Percentiles rank a stretch among this genome's conserved stretches.
Evolutionary conservation across 2,113 vertebrate species (phyloP).

Genomic region (Syrmaticus mikado): DNA sequence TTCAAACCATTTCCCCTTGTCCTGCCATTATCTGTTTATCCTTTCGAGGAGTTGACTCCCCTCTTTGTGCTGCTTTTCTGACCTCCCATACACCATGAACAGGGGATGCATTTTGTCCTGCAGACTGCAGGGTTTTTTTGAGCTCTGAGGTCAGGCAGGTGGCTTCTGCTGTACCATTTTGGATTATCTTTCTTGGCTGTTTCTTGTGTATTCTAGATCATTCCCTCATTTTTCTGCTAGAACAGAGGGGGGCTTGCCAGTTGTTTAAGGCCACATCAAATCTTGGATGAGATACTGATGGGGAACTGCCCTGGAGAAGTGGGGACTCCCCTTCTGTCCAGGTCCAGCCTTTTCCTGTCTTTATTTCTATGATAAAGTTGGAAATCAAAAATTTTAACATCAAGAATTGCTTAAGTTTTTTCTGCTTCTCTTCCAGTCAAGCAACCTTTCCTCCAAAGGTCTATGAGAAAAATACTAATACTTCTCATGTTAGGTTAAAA

Average conservation of each 20-base stretch:
- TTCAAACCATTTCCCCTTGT: too few relatives aligned
- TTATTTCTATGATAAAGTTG: neutral
- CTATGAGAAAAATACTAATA: neutral
- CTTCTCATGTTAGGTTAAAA: neutral
- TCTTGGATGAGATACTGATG: neutral
- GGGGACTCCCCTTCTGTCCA: neutral
- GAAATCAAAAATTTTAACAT: neutral
- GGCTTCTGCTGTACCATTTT: rapidly evolving
- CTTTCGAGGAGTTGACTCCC: too few relatives aligned
- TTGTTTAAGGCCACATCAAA: neutral
- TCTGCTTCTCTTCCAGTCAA: neutral
- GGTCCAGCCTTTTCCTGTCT: neutral
- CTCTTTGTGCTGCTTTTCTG: neutral
- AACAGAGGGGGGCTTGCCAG: neutral
- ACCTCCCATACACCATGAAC: neutral
- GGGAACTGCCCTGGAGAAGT: neutral
- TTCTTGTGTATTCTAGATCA: neutral
- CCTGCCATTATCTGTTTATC: too few relatives aligned
- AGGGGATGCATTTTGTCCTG: neutral
- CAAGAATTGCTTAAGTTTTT: neutral
- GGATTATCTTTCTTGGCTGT: neutral
- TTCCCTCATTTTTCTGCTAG: neutral
- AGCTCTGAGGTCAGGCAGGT: neutral
- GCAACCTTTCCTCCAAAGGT: neutral
- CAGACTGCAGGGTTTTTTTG: rapidly evolving